Evolutionary conservation across 2,888 invertebrate genomes (phyloP).

Genomic region (Sarcophaga caerulescens): DNA sequence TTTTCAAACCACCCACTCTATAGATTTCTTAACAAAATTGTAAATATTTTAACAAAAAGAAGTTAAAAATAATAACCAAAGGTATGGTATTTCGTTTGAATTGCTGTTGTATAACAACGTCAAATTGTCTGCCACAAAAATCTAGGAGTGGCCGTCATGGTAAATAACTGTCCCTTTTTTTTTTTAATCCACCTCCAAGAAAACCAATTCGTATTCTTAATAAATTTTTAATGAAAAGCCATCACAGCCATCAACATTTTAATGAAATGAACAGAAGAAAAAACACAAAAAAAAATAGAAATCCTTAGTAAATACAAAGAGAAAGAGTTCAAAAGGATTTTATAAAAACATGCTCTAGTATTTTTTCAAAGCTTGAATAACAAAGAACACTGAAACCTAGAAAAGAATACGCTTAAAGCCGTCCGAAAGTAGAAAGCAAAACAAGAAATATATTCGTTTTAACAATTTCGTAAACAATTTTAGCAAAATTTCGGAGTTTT

Average conservation of each 20-base stretch:
- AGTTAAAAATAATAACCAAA: slow-evolving; percentile 1
- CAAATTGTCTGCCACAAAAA: not conserved
- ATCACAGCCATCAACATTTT: not conserved
- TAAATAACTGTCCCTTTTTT: not conserved
- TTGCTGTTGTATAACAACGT: not conserved
- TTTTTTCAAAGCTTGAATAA: slow-evolving; percentile 35
- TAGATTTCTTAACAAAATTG: not conserved
- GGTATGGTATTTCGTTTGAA: not conserved
- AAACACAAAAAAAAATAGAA: not conserved
- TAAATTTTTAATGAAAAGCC: slow-evolving; percentile 57
- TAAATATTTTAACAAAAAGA: slow-evolving; percentile 20
- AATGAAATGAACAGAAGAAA: slow-evolving; percentile 8
- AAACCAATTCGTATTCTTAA: slow-evolving; percentile 46
- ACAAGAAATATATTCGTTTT: not conserved
- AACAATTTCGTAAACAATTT: not conserved
- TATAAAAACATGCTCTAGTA: slow-evolving; percentile 26
- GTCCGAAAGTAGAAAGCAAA: not conserved
- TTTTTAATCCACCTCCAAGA: not conserved
- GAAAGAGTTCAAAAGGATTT: slow-evolving; percentile 29
- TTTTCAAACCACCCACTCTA: not conserved
- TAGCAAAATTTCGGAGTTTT: slow-evolving; percentile 61
- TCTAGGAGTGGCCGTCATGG: slow-evolving; percentile 18
- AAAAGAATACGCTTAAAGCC: no score
- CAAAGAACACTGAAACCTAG: slow-evolving; percentile 24
- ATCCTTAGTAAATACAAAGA: not conserved